Evolutionary conservation across 2,888 invertebrate species (phyloP), one percentile per base, ranked within the genome.

Genomic region (Leuctra nigra): DNA sequence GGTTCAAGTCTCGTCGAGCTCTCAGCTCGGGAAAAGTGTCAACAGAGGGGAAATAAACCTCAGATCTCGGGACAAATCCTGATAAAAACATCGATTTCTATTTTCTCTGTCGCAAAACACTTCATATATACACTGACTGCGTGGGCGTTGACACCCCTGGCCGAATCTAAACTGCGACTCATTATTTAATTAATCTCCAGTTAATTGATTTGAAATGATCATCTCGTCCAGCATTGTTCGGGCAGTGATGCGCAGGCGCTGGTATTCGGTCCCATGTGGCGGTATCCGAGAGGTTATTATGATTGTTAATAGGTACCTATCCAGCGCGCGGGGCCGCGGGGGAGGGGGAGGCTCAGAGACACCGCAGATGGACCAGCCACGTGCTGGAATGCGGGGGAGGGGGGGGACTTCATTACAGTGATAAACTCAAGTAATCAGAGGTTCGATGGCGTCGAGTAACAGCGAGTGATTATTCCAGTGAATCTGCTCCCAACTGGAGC

Each of bases 191-290:
- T 56, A 50, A 56, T 56, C 52, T 56, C 22, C 14, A 53, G 23
- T 47, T 54, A 57, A 54, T 57, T 57, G 57, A 57, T 57, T 57
- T 47, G 25, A 54, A 57, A 57, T 54, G 47, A 47, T 50, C 50
- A 33, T 35, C 35, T 29, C 23, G 20, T 33, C 14, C 20, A 20
- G 41, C 13, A 23, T 44, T 44, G 44, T 44, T 44, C 44, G 20
- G 44, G 20, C 41, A 4, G 41, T 18, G 2, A 29, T 29, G n/a
- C n/a, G n/a, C n/a, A n/a, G n/a, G n/a, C 13, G 22, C 41, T 4
- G 24, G 24, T 11, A 4, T 24, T 14, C 4, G 38, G 38, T 4
- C 16, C 38, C 23, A 47, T 16, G 16, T 33, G 18, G 36, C 50
- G 16, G 13, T 14, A 3, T 16, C 18, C 6, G 18, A 7, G 35